Evolutionary conservation across 2,888 invertebrate species (phyloP).

Genomic region (Miltochrista miniata): DNA sequence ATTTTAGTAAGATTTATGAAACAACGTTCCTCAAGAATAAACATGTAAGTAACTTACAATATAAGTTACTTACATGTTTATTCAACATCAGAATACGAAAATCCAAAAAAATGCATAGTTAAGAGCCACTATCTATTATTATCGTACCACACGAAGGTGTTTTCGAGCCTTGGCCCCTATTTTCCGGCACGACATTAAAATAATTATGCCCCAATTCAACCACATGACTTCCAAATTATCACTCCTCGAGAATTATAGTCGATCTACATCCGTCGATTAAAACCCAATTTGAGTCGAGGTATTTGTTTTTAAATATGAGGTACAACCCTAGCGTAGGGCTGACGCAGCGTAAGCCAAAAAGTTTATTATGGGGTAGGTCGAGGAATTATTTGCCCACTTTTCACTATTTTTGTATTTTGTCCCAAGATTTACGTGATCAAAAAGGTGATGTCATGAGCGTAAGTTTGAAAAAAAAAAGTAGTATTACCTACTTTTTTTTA

Average conservation of each 20-base stretch:
- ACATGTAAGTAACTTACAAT: too few species aligned
- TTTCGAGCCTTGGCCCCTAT: conserved; percentile 17
- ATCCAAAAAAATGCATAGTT: conserved; percentile 21
- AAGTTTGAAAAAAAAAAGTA: too few species aligned
- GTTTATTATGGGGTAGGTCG: too few species aligned
- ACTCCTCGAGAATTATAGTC: conserved; percentile 46
- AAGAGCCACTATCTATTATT: conserved; percentile 29
- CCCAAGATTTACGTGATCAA: too few species aligned
- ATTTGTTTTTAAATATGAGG: conserved; percentile 28
- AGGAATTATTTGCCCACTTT: too few species aligned
- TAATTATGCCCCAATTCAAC: conserved; percentile 47
- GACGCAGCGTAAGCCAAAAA: neutral
- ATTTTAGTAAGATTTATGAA: too few species aligned
- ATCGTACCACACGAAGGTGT: conserved; percentile 27
- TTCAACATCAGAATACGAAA: too few species aligned
- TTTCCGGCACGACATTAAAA: conserved; percentile 53
- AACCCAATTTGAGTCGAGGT: conserved; percentile 60
- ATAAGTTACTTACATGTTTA: too few species aligned
- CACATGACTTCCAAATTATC: conserved; percentile 61
- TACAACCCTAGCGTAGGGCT: conserved; percentile 14
- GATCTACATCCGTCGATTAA: conserved; percentile 69
- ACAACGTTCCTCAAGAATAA: too few species aligned
- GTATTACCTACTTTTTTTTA: too few species aligned
- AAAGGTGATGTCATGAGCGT: too few species aligned
- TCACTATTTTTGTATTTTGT: too few species aligned